phyloP scores from a whole-genome alignment of 2,113 vertebrate genomes.

The Neolamprologus cancellatus region DNA sequence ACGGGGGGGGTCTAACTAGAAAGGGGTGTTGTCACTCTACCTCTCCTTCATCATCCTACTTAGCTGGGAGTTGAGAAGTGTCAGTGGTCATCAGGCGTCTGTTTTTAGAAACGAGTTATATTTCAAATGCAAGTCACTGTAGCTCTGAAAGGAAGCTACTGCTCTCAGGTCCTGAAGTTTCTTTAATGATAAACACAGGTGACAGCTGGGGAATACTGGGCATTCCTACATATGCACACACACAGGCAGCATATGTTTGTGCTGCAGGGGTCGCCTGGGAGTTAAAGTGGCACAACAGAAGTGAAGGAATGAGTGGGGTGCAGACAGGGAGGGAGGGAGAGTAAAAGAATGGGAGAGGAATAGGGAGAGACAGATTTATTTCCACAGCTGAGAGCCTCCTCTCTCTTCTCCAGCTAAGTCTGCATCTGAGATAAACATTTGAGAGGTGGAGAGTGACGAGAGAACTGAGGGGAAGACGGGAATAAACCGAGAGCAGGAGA shows the following conservation, averaged over 20 bases:
- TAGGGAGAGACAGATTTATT: conserved; percentile 58
- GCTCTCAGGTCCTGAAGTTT: background rate
- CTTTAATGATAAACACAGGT: background rate
- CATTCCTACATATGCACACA: conserved; percentile 29
- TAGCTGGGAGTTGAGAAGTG: background rate
- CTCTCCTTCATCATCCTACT: conserved; percentile 11
- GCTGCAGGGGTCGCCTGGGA: background rate
- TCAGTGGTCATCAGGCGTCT: conserved; percentile 3
- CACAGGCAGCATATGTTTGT: conserved; percentile 12
- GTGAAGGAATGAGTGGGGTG: conserved; percentile 38
- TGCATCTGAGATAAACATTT: background rate
- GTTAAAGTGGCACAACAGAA: conserved; percentile 54
- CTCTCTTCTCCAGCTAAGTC: conserved; percentile 12
- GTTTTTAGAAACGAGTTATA: background rate
- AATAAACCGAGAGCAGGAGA: conserved; percentile 20
- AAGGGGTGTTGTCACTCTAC: background rate
- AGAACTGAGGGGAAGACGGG: background rate
- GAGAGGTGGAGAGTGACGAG: conserved; percentile 1
- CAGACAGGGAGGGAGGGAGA: background rate
- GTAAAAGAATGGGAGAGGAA: background rate
- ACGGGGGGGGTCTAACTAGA: background rate
- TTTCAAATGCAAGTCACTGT: conserved; percentile 1
- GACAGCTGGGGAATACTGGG: background rate
- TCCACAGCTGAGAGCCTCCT: conserved; percentile 63
- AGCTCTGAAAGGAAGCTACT: background rate